Evolutionary conservation across 2,888 invertebrate genomes (phyloP), one percentile per base, ranked within the genome.

Genomic region (Ganaspis brasiliensis): DNA sequence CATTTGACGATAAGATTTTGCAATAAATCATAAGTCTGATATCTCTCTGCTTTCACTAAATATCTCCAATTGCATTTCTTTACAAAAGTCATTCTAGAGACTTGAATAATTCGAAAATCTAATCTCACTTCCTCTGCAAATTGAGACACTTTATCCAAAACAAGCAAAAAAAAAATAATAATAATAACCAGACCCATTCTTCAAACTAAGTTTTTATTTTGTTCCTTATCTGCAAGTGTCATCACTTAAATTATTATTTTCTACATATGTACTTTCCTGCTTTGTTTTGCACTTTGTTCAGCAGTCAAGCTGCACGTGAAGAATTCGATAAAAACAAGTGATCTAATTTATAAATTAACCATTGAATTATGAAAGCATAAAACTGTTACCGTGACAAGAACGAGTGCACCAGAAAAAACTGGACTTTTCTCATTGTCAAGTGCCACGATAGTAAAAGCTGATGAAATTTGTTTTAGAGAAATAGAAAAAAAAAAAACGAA

Each of bases 261-360:
- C 19, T 45, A 14, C 2, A 63, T 40, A 14, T 21, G 6, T n/a
- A 24, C 40, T 67, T 45, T 67, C 67, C 40, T 45, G 40, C 24
- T 14, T 24, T 67, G n/a, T 26, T 40, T n/a, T 67, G 67, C 24
- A 67, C 67, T 67, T 67, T 67, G 67, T 67, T 4, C 67, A 40
- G 21, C 67, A 67, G 21, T 21, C 40, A 24, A 67, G 67, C 21
- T 45, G 40, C 67, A 67, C 45, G 40, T 67, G 67, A 21, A 67
- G 19, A 45, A 21, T 67, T 57, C 9, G 40, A 67, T 67, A 67
- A 67, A 67, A 67, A 45, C 21, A 24, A 67, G 40, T 40, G 63
- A 67, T 45, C 21, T 45, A 45, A 67, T 67, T 67, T 67, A 21
- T 45, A 40, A 67, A n/a, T 59, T 67, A 45, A 67, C 26, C 16